Conservation (phyloP, 1,140 invertebrate genomes). For the Bombus vancouverensis region DNA sequence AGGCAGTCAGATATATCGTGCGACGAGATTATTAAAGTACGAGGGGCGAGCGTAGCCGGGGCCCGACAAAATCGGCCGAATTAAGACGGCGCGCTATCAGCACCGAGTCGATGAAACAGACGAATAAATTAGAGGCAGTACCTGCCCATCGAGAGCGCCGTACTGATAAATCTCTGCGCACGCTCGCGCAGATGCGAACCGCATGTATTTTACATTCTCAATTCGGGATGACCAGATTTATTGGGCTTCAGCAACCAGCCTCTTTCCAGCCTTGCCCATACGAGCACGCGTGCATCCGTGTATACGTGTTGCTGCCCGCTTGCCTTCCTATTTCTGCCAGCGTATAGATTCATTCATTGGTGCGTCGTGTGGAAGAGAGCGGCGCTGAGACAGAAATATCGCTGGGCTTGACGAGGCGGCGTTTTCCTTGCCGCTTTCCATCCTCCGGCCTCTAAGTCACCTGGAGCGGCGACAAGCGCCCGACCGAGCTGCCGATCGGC, state of each 20-base stretch:
- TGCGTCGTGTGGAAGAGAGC: not conserved
- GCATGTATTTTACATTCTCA: constrained; percentile 79
- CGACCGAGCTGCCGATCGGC: fast-evolving
- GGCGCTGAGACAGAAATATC: constrained; percentile 7
- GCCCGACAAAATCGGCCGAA: constrained; percentile 48
- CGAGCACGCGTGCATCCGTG: not conserved
- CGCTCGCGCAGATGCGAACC: constrained; percentile 70
- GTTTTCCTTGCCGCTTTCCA: not conserved
- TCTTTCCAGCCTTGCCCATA: not conserved
- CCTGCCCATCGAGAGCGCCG: constrained; percentile 72
- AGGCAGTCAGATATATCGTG: constrained; percentile 26
- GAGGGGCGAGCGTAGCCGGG: not conserved
- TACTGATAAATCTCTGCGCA: constrained; percentile 72
- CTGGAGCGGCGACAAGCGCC: not conserved
- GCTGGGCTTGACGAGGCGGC: not conserved
- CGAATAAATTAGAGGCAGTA: constrained; percentile 73
- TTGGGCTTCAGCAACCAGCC: constrained; percentile 64
- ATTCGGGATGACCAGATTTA: constrained; percentile 77
- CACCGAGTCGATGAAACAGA: constrained; percentile 60
- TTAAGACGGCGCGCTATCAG: constrained; percentile 66
- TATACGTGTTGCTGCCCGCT: not conserved
- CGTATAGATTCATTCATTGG: constrained; percentile 43
- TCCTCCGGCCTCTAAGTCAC: not conserved
- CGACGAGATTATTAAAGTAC: constrained; percentile 46
- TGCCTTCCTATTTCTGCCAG: constrained; percentile 54